phyloP scores from a whole-genome alignment of 2,888 invertebrate species.

The Cheilosia vulpina region DNA sequence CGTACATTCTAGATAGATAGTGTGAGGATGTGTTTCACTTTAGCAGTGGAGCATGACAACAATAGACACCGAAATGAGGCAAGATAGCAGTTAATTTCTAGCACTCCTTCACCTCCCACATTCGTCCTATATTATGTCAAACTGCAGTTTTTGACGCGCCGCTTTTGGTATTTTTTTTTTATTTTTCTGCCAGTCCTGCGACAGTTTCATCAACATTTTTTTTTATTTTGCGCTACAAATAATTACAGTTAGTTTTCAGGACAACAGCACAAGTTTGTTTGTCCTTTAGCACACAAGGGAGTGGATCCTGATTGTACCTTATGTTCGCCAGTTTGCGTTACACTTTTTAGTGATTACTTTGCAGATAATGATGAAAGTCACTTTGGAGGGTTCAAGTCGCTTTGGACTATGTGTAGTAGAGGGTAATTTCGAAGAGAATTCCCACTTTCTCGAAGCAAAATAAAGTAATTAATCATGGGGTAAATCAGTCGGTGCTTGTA shows the following conservation, averaged over 20 bases:
- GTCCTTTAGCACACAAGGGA: neutral
- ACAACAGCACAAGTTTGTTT: slow-evolving; percentile 8
- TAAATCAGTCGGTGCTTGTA: neutral
- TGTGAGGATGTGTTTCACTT: slow-evolving; percentile 11
- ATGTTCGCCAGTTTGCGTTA: slow-evolving; percentile 3
- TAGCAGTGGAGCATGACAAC: slow-evolving; percentile 30
- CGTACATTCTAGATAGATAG: neutral
- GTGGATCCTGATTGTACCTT: neutral
- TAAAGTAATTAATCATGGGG: slow-evolving; percentile 33
- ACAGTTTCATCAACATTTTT: slow-evolving; percentile 16
- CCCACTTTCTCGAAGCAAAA: neutral
- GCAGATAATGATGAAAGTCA: slow-evolving; percentile 26
- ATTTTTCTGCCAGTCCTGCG: neutral
- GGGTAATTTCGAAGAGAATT: neutral
- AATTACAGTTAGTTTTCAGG: slow-evolving; percentile 24
- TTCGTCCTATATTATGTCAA: slow-evolving; percentile 17
- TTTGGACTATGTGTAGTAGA: neutral
- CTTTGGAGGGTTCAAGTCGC: slow-evolving; percentile 7
- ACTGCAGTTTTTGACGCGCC: slow-evolving; percentile 37
- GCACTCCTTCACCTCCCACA: neutral
- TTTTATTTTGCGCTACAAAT: slow-evolving; percentile 1
- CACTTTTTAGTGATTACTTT: slow-evolving; percentile 34
- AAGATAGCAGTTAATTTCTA: slow-evolving; percentile 36
- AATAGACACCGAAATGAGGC: slow-evolving; percentile 30
- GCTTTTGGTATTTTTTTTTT: neutral